These are phyloP conservation scores for Candidula unifasciata DNA, from an alignment of 2,888 invertebrate species.

Conservation along the genomic window DNA sequence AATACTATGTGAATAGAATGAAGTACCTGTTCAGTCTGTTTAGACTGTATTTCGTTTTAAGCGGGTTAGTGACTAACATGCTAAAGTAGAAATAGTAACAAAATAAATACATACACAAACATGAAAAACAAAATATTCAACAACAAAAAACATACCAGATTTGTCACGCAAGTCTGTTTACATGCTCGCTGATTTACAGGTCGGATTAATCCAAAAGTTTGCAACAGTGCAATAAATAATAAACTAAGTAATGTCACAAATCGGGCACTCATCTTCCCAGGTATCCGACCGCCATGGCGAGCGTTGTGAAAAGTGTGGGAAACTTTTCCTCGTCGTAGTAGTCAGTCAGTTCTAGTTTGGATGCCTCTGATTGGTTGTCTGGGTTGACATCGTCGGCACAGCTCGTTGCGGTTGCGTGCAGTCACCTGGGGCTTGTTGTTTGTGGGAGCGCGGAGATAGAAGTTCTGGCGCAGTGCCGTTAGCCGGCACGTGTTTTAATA, in stretches of 20 bases:
- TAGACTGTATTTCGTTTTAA: too few relatives aligned
- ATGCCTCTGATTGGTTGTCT: slow-evolving; percentile 3
- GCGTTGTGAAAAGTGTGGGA: slow-evolving; percentile 20
- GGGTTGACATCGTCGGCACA: neutral
- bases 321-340: neutral
- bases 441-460: neutral
- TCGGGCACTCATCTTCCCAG: slow-evolving; percentile 1
- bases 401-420: neutral
- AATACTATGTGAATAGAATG: too few relatives aligned
- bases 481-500: neutral
- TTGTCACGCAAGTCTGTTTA: slow-evolving; percentile 9
- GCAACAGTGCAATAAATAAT: neutral
- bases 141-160: neutral
- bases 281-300: slow-evolving; percentile 22
- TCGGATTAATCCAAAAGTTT: slow-evolving; percentile 18
- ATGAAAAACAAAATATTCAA: neutral
- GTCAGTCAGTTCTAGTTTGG: neutral
- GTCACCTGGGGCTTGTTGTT: neutral
- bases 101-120: neutral
- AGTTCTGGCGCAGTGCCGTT: too few relatives aligned
- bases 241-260: slow-evolving; percentile 3
- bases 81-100: too few relatives aligned
- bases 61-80: too few relatives aligned
- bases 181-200: slow-evolving; percentile 17
- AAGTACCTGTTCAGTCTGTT: too few relatives aligned